These are phyloP conservation scores for Lysiphlebus fabarum DNA, from an alignment of 1,140 invertebrate genomes.

Conservation along the genomic window DNA sequence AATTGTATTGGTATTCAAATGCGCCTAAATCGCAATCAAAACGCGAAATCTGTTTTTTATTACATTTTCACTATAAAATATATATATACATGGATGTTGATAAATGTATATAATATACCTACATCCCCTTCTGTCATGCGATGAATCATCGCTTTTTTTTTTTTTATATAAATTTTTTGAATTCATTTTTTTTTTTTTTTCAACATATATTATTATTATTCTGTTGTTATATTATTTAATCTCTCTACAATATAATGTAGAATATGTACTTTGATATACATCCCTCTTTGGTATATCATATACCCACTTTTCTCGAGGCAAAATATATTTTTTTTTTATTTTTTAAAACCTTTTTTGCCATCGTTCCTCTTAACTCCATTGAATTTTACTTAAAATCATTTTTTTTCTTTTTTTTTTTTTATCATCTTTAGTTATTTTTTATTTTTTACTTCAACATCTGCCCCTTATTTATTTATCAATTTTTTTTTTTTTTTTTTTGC, in stretches of 20 bases:
- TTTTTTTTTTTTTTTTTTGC: conserved; percentile 28
- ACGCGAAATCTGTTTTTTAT: conserved; percentile 27
- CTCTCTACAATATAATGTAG: conserved; percentile 5
- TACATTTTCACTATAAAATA: conserved; percentile 4
- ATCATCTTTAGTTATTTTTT: conserved; percentile 13
- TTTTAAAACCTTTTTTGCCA: conserved; percentile 4
- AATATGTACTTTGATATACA: conserved; percentile 17
- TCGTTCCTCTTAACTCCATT: neutral
- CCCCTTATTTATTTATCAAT: conserved; percentile 12
- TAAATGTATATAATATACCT: conserved; percentile 20
- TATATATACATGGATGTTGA: conserved; percentile 11
- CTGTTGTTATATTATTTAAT: conserved; percentile 8
- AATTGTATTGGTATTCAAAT: conserved; percentile 54
- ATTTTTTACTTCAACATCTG: conserved; percentile 7
- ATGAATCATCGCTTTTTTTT: conserved; percentile 3
- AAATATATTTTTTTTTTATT: neutral
- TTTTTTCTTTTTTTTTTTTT: conserved; percentile 4
- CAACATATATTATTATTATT: neutral
- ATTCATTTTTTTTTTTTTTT: neutral
- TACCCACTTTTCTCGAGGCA: neutral
- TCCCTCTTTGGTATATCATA: conserved; percentile 21
- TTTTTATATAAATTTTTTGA: conserved; percentile 18
- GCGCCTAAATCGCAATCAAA: conserved; percentile 38
- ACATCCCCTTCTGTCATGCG: conserved; percentile 18
- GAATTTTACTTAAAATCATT: neutral